A percentile compares a stretch with the other conserved stretches of the same genome.
These are phyloP conservation scores for Ceratina japonica DNA, from an alignment of 1,140 invertebrate species.

Conservation along the genomic window DNA sequence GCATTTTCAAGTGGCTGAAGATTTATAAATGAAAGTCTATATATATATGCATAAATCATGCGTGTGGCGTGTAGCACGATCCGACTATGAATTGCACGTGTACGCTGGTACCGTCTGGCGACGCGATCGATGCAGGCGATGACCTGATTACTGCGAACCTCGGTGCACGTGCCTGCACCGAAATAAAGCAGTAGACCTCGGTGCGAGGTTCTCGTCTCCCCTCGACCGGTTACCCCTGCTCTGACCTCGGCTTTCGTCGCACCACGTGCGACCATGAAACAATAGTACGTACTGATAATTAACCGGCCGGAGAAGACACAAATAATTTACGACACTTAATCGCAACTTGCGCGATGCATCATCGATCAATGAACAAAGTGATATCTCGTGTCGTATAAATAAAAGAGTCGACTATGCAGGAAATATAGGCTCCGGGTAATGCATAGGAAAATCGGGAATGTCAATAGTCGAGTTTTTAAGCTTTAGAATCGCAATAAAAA, in stretches of 20 bases:
- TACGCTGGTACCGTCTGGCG: constrained; percentile 27
- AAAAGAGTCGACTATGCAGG: too few relatives aligned
- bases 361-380: background rate
- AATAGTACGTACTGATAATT: constrained; percentile 11
- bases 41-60: background rate
- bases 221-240: constrained; percentile 17
- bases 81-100: constrained; percentile 29
- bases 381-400: background rate
- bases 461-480: too few relatives aligned
- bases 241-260: constrained; percentile 35
- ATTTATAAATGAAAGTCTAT: background rate
- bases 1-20: too few relatives aligned
- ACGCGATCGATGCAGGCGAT: constrained; percentile 64
- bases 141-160: constrained; percentile 60
- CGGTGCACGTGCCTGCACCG: constrained; percentile 61
- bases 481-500: too few relatives aligned
- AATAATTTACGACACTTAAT: background rate
- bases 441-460: too few relatives aligned
- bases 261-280: constrained; percentile 36
- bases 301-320: background rate
- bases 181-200: constrained; percentile 53
- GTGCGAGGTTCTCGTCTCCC: constrained; percentile 33
- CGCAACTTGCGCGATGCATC: background rate
- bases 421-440: too few relatives aligned
- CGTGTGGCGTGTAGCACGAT: background rate